Conservation (phyloP, 2,797 vertebrate genomes). For the Hypotaenidia okinawae region DNA sequence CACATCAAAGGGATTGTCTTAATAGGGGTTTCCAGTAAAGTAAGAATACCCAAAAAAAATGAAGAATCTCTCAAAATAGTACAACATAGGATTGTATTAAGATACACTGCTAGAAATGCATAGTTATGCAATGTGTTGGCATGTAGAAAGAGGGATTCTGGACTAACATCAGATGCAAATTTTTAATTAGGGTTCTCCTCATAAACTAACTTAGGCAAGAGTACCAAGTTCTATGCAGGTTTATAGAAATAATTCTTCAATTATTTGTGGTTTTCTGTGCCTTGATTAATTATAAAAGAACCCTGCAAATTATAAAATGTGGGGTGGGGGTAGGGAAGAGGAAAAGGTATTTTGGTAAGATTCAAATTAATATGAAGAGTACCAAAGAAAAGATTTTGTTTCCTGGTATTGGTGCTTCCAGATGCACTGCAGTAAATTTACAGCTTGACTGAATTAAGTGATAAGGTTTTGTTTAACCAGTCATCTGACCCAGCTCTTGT, state of each 20-base stretch:
- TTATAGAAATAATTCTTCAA: background rate
- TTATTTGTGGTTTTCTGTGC: accelerated
- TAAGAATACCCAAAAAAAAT: too few species aligned
- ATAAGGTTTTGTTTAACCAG: background rate
- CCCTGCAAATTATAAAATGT: background rate
- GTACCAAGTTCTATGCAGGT: background rate
- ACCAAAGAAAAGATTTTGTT: background rate
- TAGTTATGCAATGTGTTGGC: background rate
- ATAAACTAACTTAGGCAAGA: background rate
- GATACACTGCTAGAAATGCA: accelerated
- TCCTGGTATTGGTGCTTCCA: background rate
- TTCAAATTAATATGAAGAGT: background rate
- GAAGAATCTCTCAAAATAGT: background rate
- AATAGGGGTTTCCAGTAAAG: background rate
- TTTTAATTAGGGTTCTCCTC: background rate
- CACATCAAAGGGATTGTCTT: background rate
- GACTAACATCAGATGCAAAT: background rate
- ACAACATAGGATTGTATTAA: background rate
- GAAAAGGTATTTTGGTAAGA: background rate
- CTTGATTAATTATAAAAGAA: background rate
- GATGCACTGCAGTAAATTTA: background rate
- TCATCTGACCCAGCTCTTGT: background rate
- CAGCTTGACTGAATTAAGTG: too few species aligned
- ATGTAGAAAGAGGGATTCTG: background rate
- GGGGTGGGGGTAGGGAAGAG: too few species aligned